A percentile compares a stretch with the other conserved stretches of the same genome.
Conservation (phyloP, 1,140 invertebrate genomes). For the Aphelinus atriplicis region DNA sequence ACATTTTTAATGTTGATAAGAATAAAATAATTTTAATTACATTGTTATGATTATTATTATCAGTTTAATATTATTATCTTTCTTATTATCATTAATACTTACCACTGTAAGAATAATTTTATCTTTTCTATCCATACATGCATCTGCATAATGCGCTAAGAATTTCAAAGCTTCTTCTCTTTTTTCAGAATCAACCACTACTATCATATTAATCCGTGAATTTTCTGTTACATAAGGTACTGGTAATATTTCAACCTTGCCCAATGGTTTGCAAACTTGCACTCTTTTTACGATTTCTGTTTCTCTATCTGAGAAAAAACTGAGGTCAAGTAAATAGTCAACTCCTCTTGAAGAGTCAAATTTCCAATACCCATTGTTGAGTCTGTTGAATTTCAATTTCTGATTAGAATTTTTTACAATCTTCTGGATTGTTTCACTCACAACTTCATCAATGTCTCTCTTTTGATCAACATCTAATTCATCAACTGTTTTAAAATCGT, state of each 20-base stretch:
- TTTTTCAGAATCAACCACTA: conserved; percentile 71
- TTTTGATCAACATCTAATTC: conserved; percentile 71
- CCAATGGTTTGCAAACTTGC: conserved; percentile 81
- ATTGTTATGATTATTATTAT: conserved; percentile 45
- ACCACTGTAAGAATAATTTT: conserved; percentile 81
- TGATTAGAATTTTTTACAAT: conserved; percentile 69
- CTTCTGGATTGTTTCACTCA: conserved; percentile 69
- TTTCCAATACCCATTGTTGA: conserved; percentile 84
- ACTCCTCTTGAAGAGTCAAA: conserved; percentile 90
- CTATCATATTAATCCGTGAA: conserved; percentile 78
- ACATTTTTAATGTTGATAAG: conserved; percentile 37
- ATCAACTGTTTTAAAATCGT: conserved; percentile 73
- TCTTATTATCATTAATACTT: conserved; percentile 42
- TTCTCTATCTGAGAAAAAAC: conserved; percentile 61
- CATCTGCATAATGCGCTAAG: conserved; percentile 75
- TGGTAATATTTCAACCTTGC: conserved; percentile 84
- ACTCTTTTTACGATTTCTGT: conserved; percentile 65
- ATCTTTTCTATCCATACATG: conserved; percentile 79
- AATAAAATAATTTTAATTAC: conserved; percentile 40
- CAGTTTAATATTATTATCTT: not conserved
- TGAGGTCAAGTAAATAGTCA: conserved; percentile 86
- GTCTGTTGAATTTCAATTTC: conserved; percentile 66
- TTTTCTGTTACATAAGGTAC: conserved; percentile 94
- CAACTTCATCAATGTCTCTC: conserved; percentile 74
- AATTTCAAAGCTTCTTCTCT: conserved; percentile 70